Base-by-base conservation (phyloP, 2,113 vertebrate genomes). In the Corythaeola cristata region DNA sequence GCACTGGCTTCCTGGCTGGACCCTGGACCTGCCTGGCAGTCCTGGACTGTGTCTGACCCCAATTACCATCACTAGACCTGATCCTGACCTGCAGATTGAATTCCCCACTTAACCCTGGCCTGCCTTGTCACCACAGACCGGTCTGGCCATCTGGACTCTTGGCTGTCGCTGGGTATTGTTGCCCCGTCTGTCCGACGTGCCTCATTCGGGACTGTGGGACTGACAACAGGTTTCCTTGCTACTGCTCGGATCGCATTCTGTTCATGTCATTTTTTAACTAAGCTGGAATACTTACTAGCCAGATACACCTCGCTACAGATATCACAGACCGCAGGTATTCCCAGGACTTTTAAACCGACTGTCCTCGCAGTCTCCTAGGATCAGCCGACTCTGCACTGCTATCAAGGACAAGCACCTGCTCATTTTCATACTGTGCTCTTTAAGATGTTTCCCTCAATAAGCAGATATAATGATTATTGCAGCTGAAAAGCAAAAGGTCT, bases 111-210 rank as follows among this genome's bases (percentile, higher is more conserved):
- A 28, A 16, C 49, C 66, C 8, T 24, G 66, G 49, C 15, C n/a
- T n/a, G 56, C 24, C 49, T n/a, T 1, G 0, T 30, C 85, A 47
- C 49, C 75, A 33, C 66, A 39, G 44, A 15, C 27, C 5, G 32
- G 9, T 45, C 53, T 24, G 53, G 53, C 37, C 19, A 45, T 3
- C 14, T 0, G 1, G 37, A 18, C 45, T 37, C 53, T 18, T 32
- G 69, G 71, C 52, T 23, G 71, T 22, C 0, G 4, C 50, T 3
- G 22, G 59, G 60, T 20, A 55, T 26, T 26, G 3, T 3, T 15
- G n/a, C 28, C 50, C 1, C 1, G 16, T n/a, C 52, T 15, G n/a
- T 23, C n/a, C 3, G 1, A 30, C 44, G 13, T 15, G 1, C 45
- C 53, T 41, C 19, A 3, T 7, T 3, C 2, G 2, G 53, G 56